Conservation (phyloP, 2,113 vertebrate species). For the Larimichthys polyactis region DNA sequence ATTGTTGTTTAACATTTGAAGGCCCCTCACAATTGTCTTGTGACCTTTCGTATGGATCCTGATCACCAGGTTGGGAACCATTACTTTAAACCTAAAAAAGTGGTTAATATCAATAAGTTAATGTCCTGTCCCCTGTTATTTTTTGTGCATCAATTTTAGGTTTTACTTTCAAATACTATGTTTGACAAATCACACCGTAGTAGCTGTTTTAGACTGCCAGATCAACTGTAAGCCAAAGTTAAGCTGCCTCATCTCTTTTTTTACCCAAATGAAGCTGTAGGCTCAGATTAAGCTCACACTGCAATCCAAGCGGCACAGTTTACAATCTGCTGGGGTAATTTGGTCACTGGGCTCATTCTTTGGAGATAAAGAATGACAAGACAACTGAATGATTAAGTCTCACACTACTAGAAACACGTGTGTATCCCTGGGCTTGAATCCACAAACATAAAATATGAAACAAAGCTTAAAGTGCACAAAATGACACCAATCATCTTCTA, state of each 20-base stretch:
- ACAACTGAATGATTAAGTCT: constrained; percentile 9
- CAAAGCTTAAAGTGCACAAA: neutral
- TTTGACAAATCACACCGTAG: constrained; percentile 31
- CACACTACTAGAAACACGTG: constrained; percentile 2
- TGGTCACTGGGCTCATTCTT: constrained; percentile 56
- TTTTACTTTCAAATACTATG: constrained; percentile 10
- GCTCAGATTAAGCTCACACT: constrained; percentile 69
- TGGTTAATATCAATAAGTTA: neutral
- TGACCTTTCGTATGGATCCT: neutral
- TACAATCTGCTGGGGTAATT: constrained; percentile 75
- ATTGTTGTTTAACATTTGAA: neutral
- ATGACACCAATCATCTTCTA: neutral
- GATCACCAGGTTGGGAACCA: too few species aligned
- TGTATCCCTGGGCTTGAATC: neutral
- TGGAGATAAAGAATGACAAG: constrained; percentile 21
- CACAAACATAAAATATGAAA: neutral
- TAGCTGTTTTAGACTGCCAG: constrained; percentile 40
- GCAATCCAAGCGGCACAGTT: constrained; percentile 59
- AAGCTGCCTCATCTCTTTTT: constrained; percentile 60
- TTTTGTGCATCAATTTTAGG: neutral
- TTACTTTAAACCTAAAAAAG: neutral
- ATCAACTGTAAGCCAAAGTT: constrained; percentile 66
- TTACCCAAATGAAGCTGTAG: constrained; percentile 62
- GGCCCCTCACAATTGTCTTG: neutral
- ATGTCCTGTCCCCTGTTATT: neutral